A percentile compares a stretch with the other conserved stretches of the same genome.
Evolutionary conservation across 2,113 vertebrate genomes (phyloP).

Genomic region (Erinaceus europaeus): DNA sequence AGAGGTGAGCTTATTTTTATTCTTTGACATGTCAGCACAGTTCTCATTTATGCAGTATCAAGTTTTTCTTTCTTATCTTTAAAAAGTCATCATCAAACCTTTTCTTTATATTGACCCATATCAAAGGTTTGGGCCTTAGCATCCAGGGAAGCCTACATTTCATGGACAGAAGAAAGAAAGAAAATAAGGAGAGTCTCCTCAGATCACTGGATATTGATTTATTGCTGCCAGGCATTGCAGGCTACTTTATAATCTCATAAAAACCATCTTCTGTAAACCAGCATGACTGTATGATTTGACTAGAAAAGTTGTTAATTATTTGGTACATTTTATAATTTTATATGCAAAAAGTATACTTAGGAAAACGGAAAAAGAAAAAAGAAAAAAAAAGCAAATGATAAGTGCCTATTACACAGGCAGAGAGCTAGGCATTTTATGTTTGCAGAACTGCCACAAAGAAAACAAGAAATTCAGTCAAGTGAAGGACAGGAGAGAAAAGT

Average conservation of each 20-base stretch:
- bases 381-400: not conserved
- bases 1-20: conserved; percentile 49
- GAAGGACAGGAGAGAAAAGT: not conserved
- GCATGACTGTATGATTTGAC: not conserved
- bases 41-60: too few species aligned
- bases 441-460: not conserved
- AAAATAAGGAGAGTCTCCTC: conserved; percentile 7
- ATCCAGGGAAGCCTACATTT: not conserved
- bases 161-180: not conserved
- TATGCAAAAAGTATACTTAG: not conserved
- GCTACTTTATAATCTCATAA: not conserved
- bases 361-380: not conserved
- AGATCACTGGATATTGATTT: not conserved
- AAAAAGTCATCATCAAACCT: conserved; percentile 21
- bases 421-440: not conserved
- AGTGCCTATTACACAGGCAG: not conserved
- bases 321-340: not conserved
- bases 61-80: too few species aligned
- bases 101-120: not conserved
- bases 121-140: not conserved
- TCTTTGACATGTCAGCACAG: conserved; percentile 32
- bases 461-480: not conserved
- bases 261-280: not conserved
- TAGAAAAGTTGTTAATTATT: conserved; percentile 16
- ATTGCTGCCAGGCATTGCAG: not conserved